Base-by-base conservation (phyloP, 2,797 vertebrate genomes). In the Channallabes apus region DNA sequence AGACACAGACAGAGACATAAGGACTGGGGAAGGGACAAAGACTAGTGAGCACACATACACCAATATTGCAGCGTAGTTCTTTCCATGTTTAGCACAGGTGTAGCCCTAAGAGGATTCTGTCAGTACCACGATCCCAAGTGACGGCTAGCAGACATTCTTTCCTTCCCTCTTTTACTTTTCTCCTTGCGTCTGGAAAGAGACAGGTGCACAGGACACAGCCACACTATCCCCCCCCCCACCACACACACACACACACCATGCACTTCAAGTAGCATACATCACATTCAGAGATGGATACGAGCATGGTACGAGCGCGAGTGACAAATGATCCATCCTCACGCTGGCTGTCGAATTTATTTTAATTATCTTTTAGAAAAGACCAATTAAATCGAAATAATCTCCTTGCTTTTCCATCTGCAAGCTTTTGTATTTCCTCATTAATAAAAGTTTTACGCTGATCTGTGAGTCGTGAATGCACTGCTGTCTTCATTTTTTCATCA, bases 101-200 rank as follows among this genome's bases (percentile, higher is more conserved):
- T 82, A 62, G 58, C 38, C 73, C 56, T 72, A 71, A 59, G 54
- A 72, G 24, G 32, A 61, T 61, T 59, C 82, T 83, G 69, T 64
- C 69, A 64, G 58, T 62, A 54, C 59, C 68, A 61, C 58, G 2
- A 51, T 72, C 68, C 69, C 58, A 38, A 27, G 59, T 64, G 59
- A 84, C 29, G 27, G 18, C 82, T 68, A 9, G 22, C 12, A 38
- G 41, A 38, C 5, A 67, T 51, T 3, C 46, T 35, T 27, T 77
- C 29, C 51, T 77, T 1, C 59, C 5, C 61, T 56, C 27, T 46
- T 58, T 41, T 56, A 18, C 62, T 77, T 41, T 6, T 22, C 24
- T 76, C 38, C 5, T 61, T 76, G 71, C 76, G 71, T 76, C 58
- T 56, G 59, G 61, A 77, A 76, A 56, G 82, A 56, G 61, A 76